Base-by-base conservation (phyloP, 2,113 vertebrate genomes). In the Phainopepla nitens region DNA sequence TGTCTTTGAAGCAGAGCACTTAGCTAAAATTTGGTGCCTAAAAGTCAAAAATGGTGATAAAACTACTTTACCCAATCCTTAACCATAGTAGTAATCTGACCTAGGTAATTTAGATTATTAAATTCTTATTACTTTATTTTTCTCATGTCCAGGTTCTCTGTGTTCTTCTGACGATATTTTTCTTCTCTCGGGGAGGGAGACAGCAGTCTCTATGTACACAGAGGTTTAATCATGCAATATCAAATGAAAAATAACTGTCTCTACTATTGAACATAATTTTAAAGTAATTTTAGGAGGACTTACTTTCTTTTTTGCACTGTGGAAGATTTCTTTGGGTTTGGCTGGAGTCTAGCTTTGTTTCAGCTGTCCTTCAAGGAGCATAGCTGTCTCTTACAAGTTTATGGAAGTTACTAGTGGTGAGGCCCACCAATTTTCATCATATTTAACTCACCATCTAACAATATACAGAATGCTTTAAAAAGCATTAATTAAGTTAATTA, bases 11-110 rank as follows among this genome's bases (percentile, higher is more conserved):
- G 31, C 15, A 68, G 13, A 80, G 8, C 25, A 41, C 9, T 60
- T 66, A 62, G 21, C 21, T 84, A 24, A 92, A 68, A 17, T 91
- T 89, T 85, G 41, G 6, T 68, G 61, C 13, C 21, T 60, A 39
- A 31, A 14, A 36, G 14, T 49, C 1, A 0, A 68, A 87, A 91
- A 71, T 25, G 1, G 5, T 21, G 10, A 60, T 41, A 47, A 89
- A 64, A 2, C 0, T 1, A 29, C 28, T 7, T 49, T 62, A 47
- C 1, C 5, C 42, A 57, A 29, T 4, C 17, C 6, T 15, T 28
- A 66, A 50, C 29, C 22, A 23, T 20, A 61, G 53, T 4, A 54
- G 29, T 16, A 87, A 66, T 73, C 22, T 65, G 33, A 77, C 5
- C 5, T 15, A 36, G 41, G 39, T 62, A 0, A 28, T 54, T 89